phyloP scores from a whole-genome alignment of 2,888 invertebrate genomes.

The Cremastinae sp. region DNA sequence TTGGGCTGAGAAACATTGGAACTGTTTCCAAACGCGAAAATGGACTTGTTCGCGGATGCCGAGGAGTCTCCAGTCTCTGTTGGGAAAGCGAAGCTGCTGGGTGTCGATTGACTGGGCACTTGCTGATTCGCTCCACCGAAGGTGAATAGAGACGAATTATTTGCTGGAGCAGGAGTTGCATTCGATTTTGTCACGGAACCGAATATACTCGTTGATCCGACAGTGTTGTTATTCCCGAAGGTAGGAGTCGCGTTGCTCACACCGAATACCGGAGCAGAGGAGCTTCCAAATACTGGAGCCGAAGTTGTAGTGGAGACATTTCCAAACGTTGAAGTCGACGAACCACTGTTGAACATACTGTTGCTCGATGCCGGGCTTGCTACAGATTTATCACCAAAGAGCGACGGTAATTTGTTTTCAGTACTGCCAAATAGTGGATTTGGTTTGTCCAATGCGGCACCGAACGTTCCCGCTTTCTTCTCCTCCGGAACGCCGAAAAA shows the following conservation, averaged over 20 bases:
- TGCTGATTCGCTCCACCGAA: constrained; percentile 67
- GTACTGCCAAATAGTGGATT: constrained; percentile 64
- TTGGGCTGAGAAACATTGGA: constrained; percentile 51
- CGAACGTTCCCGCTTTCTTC: constrained; percentile 63
- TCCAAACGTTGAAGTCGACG: constrained; percentile 51
- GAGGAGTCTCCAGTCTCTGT: constrained; percentile 60
- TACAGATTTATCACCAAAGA: constrained; percentile 30
- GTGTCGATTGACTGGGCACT: constrained; percentile 66
- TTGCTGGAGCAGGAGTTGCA: constrained; percentile 52
- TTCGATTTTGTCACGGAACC: constrained; percentile 34
- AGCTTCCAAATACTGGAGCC: constrained; percentile 62
- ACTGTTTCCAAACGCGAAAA: constrained; percentile 70
- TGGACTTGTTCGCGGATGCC: constrained; percentile 49
- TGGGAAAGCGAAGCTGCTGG: constrained; percentile 69
- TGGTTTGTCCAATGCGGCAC: constrained; percentile 60
- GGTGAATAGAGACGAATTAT: constrained; percentile 68
- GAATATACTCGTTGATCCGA: constrained; percentile 66
- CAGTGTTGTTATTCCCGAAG: constrained; percentile 55
- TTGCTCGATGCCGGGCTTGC: constrained; percentile 47
- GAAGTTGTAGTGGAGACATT: constrained; percentile 5
- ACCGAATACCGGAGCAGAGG: constrained; percentile 66
- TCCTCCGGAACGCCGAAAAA: constrained; percentile 63
- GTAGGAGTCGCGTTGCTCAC: constrained; percentile 54
- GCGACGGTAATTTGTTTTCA: constrained; percentile 61
- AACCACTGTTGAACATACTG: constrained; percentile 64